Evolutionary conservation across 2,888 invertebrate species (phyloP), one percentile per base, ranked within the genome.

Genomic region (Eugnorisma glareosa): DNA sequence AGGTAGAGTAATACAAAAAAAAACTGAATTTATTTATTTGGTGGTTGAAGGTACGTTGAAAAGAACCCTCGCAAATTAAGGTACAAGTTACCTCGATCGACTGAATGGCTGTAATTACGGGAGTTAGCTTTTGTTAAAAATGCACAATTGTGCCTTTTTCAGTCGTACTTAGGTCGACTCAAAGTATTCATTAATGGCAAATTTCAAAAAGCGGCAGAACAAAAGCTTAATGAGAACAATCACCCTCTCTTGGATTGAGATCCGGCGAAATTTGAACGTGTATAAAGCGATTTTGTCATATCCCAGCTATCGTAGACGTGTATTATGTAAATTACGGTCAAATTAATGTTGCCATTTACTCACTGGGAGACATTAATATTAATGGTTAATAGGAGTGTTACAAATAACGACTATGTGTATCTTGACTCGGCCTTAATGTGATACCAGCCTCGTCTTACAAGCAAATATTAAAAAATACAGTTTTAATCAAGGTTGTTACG

Each of bases 281-380:
- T 80, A 86, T 76, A 77, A 77, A 84, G 76, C 59, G 51, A 85
- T 81, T 77, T 79, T 81, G 82, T 75, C 79, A 85, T 68, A 82
- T 77, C 63, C 75, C 74, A 73, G 57, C 54, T 71, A 75, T 79
- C 51, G 76, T 81, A 77, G 64, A 78, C 76, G 67, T 79, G 83
- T 85, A 83, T 80, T 78, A 83, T 88, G 77, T 79, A 81, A 83
- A 83, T 85, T 70, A 85, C 78, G 83, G 81, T 85, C 75, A 87
- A 73, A 85, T 86, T 86, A 81, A 88, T 81, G 74, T 75, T 68
- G 59, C 69, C 76, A 75, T 77, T 59, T 81, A 73, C 69, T 77
- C 61, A 72, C 78, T 80, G 67, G 68, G 57, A 70, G 64, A 73
- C 59, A 75, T 79, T 79, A 54, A 77, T n/a, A n/a, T 81, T 79